Evolutionary conservation across 2,113 vertebrate species (phyloP).

Genomic region (Daboia siamensis): DNA sequence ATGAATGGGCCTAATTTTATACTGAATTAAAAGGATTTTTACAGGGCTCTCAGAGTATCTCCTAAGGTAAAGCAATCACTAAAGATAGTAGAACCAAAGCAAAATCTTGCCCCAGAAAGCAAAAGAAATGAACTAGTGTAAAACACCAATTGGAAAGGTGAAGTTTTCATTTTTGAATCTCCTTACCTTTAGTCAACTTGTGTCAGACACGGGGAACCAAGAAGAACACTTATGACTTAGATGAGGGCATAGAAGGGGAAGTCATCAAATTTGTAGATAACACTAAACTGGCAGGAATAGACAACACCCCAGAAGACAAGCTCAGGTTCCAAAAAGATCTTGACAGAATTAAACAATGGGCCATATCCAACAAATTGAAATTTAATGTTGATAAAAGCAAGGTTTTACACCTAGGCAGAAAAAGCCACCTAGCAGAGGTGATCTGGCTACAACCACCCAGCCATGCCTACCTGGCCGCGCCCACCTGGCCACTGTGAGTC

Average conservation of each 20-base stretch:
- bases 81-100: background rate
- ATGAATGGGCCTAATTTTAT: background rate
- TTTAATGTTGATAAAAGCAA: too few species aligned
- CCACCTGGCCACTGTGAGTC: too few species aligned
- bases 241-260: background rate
- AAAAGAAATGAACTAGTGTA: background rate
- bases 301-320: too few species aligned
- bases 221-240: background rate
- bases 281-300: background rate
- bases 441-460: too few species aligned
- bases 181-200: background rate
- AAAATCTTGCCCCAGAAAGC: background rate
- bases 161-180: background rate
- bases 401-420: background rate
- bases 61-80: background rate
- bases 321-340: too few species aligned
- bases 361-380: too few species aligned
- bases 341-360: too few species aligned
- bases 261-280: background rate
- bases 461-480: too few species aligned
- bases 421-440: background rate
- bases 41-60: background rate
- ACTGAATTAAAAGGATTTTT: background rate
- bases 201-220: background rate
- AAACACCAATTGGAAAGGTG: background rate